These are phyloP conservation scores for Hydra vulgaris DNA, from an alignment of 30 jellyfish, hydroid and myxozoan species.

Conservation along the genomic window DNA sequence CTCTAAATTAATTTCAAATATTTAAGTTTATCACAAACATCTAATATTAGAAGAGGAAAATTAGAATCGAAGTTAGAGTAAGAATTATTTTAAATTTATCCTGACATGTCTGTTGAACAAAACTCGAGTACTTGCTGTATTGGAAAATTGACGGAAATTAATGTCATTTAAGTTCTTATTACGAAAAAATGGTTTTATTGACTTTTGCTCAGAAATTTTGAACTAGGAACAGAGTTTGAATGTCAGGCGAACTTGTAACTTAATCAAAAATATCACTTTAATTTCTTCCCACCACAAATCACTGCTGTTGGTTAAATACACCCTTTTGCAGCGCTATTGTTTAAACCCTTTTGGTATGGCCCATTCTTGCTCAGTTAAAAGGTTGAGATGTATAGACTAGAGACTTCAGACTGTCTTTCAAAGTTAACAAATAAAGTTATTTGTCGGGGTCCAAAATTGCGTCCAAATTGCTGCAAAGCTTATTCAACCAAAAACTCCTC, in stretches of 20 bases:
- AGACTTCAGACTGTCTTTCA: not conserved
- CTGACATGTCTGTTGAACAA: not conserved
- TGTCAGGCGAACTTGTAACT: not conserved
- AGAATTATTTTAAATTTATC: not conserved
- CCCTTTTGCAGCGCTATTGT: not conserved
- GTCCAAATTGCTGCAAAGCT: not conserved
- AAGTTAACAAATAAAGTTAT: not conserved
- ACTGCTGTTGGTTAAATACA: not conserved
- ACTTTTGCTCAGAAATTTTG: not conserved
- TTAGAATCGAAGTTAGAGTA: not conserved
- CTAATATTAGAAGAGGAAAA: too few relatives aligned
- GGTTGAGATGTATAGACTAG: not conserved
- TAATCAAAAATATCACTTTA: too few relatives aligned
- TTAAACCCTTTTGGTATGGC: not conserved
- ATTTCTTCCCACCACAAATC: not conserved
- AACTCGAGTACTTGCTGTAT: not conserved
- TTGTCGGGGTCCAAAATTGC: not conserved
- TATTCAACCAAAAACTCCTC: not conserved
- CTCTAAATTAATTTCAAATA: not conserved
- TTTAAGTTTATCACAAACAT: not conserved
- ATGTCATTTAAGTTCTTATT: not conserved
- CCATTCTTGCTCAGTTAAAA: not conserved
- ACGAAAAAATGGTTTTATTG: not conserved
- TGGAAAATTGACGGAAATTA: not conserved
- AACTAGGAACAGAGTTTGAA: not conserved